phyloP scores from a whole-genome alignment of 2,113 vertebrate genomes.

The Labeo rohita region DNA sequence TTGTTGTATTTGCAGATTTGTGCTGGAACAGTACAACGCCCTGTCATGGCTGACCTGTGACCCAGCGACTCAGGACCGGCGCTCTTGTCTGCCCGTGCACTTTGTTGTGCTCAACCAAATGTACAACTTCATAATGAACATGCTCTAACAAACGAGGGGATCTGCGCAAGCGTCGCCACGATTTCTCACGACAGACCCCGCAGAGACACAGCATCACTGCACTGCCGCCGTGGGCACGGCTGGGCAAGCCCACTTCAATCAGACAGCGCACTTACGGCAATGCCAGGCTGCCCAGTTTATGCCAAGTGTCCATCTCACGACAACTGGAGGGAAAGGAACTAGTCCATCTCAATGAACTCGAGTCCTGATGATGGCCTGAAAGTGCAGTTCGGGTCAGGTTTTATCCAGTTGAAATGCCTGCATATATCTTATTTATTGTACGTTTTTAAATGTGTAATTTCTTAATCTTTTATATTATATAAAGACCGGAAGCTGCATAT shows the following conservation, averaged over 20 bases:
- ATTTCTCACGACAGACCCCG: background rate
- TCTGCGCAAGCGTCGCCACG: constrained; percentile 7
- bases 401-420: constrained; percentile 98
- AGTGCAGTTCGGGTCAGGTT: constrained; percentile 94
- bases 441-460: constrained; percentile 99
- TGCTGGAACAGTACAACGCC: constrained; percentile 92
- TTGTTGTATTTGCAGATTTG: constrained; percentile 82
- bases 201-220: constrained; percentile 17
- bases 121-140: constrained; percentile 98
- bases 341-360: background rate
- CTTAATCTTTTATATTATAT: constrained; percentile 99
- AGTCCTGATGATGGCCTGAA: constrained; percentile 83
- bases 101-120: constrained; percentile 96
- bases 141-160: constrained; percentile 79
- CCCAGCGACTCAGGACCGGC: constrained; percentile 95
- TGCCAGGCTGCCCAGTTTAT: constrained; percentile 44
- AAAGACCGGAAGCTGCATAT: constrained; percentile 96
- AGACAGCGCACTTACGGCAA: constrained; percentile 40
- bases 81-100: constrained; percentile 98
- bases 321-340: constrained; percentile 11
- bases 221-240: constrained; percentile 33
- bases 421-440: constrained; percentile 99
- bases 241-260: constrained; percentile 38
- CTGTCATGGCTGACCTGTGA: constrained; percentile 94
- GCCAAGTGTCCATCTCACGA: constrained; percentile 74